phyloP scores from a whole-genome alignment of 2,113 vertebrate genomes.

The Aptenodytes forsteri region DNA sequence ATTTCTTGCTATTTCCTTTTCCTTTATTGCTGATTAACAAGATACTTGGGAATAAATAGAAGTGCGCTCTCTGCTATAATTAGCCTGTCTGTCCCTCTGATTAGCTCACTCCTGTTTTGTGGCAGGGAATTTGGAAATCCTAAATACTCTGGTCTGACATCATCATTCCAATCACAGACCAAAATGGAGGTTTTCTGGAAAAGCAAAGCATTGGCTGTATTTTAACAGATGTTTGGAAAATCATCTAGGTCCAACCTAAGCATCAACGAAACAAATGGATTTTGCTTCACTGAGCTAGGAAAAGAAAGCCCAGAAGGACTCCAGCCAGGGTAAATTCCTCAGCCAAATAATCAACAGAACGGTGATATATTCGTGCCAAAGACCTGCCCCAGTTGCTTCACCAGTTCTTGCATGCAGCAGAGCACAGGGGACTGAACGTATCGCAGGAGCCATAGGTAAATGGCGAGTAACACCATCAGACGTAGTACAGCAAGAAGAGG shows the following conservation, averaged over 20 bases:
- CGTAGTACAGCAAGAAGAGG: not conserved
- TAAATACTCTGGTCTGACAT: not conserved
- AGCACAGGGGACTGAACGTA: not conserved
- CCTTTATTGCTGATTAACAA: conserved; percentile 35
- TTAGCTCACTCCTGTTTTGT: not conserved
- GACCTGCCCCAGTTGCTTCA: not conserved
- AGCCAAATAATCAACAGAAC: not conserved
- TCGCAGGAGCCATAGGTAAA: not conserved
- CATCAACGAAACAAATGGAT: not conserved
- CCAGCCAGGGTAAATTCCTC: not conserved
- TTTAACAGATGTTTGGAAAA: not conserved
- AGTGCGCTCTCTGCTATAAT: not conserved
- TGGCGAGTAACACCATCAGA: not conserved
- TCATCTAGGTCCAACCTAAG: not conserved
- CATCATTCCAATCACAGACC: not conserved
- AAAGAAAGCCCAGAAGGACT: not conserved
- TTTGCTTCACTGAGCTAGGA: not conserved
- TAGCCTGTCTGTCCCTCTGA: conserved; percentile 11
- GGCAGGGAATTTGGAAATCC: not conserved
- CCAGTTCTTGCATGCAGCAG: not conserved
- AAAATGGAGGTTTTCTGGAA: not conserved
- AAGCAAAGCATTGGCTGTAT: not conserved
- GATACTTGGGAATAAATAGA: conserved; percentile 22
- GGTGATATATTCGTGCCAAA: accelerated
- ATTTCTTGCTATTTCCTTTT: conserved; percentile 51